Evolutionary conservation across 2,888 invertebrate species (phyloP), one percentile per base, ranked within the genome.

Genomic region (Conistra vaccinii): DNA sequence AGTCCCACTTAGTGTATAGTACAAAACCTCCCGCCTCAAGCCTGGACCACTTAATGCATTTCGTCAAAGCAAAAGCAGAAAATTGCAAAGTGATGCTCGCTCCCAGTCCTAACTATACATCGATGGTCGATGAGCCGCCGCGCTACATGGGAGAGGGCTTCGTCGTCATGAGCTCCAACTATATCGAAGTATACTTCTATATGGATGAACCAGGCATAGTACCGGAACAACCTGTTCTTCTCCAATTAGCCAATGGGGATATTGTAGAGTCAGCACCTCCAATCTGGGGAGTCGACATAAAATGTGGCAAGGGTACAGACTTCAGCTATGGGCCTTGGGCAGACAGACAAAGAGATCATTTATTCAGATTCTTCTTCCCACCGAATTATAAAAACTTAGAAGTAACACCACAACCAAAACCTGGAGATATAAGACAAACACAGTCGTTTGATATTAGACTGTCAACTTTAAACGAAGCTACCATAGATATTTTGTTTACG

Each of bases 321-420:
- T 98, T 99, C 89, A 99, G 99, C 93, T 99, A 99, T 91, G 99
- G 99, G 0, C 99, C 99, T 0, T 99, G 99, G 99, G 99, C 99
- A 5, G 99, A 99, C 92, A 97, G 99, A 69, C 99, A 99, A 93
- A 97, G 99, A 83, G 99, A 99, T 92, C 98, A 98, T 94, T 96
- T 99, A 51, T 99, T 99, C 95, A 98, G 98, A 94, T 99, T 99
- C 94, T 99, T 99, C 96, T 99, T 98, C 92, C 99, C 99, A 12
- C 98, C 98, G 83, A 98, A 98, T 92, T 98, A 98, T 94, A 97
- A 98, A 90, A 97, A 98, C 76, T 97, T 98, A 92, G 97, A 98
- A 93, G 97, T 98, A 1, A 98, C 99, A 0, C 97, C 98, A 77
- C 97, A 98, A 62, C 98, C 99, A 0, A 97, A 98, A 90, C 98